These are phyloP conservation scores for Lagria hirta DNA, from an alignment of 2,888 invertebrate species.

Conservation along the genomic window DNA sequence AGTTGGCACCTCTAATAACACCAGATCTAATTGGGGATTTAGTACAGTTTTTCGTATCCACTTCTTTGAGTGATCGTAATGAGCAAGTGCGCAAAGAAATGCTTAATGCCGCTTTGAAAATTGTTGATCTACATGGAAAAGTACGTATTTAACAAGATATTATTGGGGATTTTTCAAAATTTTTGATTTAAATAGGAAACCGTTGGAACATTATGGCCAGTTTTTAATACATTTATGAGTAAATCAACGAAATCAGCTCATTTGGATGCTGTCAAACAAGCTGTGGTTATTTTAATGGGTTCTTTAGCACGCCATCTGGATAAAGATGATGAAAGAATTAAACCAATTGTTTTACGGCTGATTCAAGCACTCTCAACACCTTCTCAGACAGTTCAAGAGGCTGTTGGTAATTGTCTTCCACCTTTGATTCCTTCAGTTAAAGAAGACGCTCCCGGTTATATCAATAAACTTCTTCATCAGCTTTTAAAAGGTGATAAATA, in stretches of 20 bases:
- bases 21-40: constrained; percentile 68
- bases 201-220: constrained; percentile 76
- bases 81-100: constrained; percentile 83
- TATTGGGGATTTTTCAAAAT: neutral
- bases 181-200: constrained; percentile 58
- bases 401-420: constrained; percentile 94
- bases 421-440: constrained; percentile 91
- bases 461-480: constrained; percentile 83
- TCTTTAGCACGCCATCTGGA: constrained; percentile 95
- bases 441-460: constrained; percentile 84
- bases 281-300: constrained; percentile 96
- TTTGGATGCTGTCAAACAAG: constrained; percentile 91
- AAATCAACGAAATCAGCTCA: constrained; percentile 88
- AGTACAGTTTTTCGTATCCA: constrained; percentile 81
- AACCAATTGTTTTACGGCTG: constrained; percentile 90
- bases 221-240: constrained; percentile 92
- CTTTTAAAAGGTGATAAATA: constrained; percentile 90
- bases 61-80: constrained; percentile 83
- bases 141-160: constrained; percentile 49
- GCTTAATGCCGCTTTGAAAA: constrained; percentile 89
- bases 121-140: constrained; percentile 92
- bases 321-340: constrained; percentile 83
- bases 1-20: constrained; percentile 74
- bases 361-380: constrained; percentile 93
- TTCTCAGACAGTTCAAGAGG: constrained; percentile 96